phyloP scores from a whole-genome alignment of 2,113 vertebrate genomes.

The Indicator maculatus region DNA sequence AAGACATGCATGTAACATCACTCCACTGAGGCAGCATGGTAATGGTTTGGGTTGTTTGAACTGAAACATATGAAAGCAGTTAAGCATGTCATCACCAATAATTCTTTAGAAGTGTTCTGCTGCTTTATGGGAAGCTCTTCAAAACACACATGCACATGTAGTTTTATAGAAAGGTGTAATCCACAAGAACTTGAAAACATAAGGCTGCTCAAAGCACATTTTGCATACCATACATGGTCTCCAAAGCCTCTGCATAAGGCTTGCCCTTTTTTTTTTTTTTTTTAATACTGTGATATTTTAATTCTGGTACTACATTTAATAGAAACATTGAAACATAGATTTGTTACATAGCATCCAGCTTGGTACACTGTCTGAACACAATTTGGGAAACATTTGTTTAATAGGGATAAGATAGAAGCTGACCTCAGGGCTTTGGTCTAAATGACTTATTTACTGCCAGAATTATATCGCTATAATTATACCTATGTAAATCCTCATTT shows the following conservation, averaged over 20 bases:
- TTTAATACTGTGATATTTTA: not conserved
- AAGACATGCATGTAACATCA: not conserved
- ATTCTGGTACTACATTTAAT: not conserved
- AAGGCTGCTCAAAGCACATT: not conserved
- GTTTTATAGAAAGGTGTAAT: not conserved
- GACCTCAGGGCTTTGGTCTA: not conserved
- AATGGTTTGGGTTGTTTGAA: not conserved
- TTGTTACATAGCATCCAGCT: not conserved
- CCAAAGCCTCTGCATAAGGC: not conserved
- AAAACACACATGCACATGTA: not conserved
- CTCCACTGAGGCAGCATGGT: not conserved
- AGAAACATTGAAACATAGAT: not conserved
- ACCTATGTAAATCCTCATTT: not conserved
- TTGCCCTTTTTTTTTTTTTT: not conserved
- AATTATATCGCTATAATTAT: not conserved
- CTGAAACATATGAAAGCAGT: not conserved
- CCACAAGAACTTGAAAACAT: not conserved
- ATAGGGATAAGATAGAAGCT: not conserved
- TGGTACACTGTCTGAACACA: not conserved
- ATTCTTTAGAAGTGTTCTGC: not conserved
- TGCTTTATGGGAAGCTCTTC: constrained; percentile 5
- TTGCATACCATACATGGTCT: not conserved
- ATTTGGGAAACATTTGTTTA: not conserved
- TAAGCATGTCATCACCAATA: not conserved
- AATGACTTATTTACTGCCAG: not conserved